These are phyloP conservation scores for Aythya fuligula DNA, from an alignment of 2,797 vertebrate species.

Conservation along the genomic window DNA sequence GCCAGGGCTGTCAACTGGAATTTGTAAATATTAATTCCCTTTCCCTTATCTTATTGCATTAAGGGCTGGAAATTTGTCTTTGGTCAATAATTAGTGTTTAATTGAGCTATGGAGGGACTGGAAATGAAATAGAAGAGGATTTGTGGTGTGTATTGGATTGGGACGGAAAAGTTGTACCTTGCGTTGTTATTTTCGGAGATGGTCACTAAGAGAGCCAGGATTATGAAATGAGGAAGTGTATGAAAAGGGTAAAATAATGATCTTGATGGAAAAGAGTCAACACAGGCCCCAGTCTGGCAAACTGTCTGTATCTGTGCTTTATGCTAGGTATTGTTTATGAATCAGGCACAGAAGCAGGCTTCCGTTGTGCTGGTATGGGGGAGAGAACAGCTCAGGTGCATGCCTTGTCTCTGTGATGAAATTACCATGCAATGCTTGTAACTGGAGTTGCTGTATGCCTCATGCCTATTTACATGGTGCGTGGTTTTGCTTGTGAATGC, in stretches of 20 bases:
- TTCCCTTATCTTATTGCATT: not conserved
- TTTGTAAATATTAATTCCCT: not conserved
- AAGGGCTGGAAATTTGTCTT: not conserved
- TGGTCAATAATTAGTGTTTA: not conserved
- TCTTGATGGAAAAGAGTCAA: not conserved
- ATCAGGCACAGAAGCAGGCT: not conserved
- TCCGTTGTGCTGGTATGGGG: rapidly evolving
- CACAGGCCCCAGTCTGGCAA: not conserved
- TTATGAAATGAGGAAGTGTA: not conserved
- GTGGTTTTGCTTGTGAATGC: not conserved
- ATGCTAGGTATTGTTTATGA: not conserved
- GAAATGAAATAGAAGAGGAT: not conserved
- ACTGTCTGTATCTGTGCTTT: not conserved
- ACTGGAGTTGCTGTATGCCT: not conserved
- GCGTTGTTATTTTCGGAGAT: not conserved
- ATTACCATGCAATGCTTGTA: not conserved
- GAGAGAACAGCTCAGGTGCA: not conserved
- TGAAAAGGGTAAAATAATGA: not conserved
- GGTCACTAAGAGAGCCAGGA: not conserved
- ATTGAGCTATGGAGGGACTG: not conserved
- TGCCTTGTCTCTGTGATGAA: not conserved
- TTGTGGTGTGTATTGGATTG: not conserved
- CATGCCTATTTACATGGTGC: not conserved
- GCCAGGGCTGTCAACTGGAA: not conserved
- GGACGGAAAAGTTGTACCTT: not conserved